These are phyloP conservation scores for Panzeria rudis DNA, from an alignment of 2,888 invertebrate species.

Conservation along the genomic window DNA sequence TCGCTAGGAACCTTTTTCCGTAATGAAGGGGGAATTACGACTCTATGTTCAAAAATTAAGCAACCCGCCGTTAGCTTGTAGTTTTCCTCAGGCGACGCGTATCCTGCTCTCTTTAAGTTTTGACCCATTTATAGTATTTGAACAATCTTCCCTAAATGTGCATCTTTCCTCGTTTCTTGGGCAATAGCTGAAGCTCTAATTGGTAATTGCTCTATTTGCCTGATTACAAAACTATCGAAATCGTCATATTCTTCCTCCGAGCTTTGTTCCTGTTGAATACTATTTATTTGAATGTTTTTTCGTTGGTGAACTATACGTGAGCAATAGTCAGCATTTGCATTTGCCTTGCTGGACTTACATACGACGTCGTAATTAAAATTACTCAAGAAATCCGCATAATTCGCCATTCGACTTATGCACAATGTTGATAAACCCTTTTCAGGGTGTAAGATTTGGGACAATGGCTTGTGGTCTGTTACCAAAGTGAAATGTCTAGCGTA, in stretches of 20 bases:
- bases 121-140: no score
- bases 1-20: no score
- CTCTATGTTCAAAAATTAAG: no score
- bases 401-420: slow-evolving; percentile 59
- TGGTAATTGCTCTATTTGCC: slow-evolving; percentile 70
- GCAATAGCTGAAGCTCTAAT: slow-evolving; percentile 51
- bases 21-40: no score
- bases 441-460: slow-evolving; percentile 61
- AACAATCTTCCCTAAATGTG: slow-evolving; percentile 23
- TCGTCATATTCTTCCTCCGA: slow-evolving; percentile 18
- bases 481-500: slow-evolving; percentile 64
- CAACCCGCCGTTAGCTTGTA: no score
- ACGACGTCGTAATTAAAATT: slow-evolving; percentile 46
- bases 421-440: slow-evolving; percentile 56
- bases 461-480: slow-evolving; percentile 66
- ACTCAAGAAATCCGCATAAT: slow-evolving; percentile 31
- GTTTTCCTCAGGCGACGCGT: no score
- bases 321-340: slow-evolving; percentile 58
- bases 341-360: slow-evolving; percentile 46
- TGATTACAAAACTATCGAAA: slow-evolving; percentile 65
- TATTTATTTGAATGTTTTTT: no score
- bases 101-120: no score
- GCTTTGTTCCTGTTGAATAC: no score
- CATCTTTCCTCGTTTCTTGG: slow-evolving; percentile 61
- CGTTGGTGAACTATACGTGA: slow-evolving; percentile 13